phyloP scores from a whole-genome alignment of 23 tunicate genomes.

The Pegea sp. region DNA sequence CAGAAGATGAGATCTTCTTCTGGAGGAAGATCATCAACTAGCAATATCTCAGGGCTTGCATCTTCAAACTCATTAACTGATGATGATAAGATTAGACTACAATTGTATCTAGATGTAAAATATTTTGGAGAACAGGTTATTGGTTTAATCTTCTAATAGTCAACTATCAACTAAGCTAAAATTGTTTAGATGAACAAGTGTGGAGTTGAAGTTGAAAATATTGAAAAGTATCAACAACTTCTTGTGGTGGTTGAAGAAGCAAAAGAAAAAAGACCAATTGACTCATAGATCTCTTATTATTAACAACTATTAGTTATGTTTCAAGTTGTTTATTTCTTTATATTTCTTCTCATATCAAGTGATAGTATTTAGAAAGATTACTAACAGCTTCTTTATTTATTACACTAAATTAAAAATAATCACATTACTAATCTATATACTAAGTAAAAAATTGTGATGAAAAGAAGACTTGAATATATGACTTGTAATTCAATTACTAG shows the following conservation, averaged over 20 bases:
- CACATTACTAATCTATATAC: too few relatives aligned
- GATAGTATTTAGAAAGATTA: too few relatives aligned
- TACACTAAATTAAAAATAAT: too few relatives aligned
- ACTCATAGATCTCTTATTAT: too few relatives aligned
- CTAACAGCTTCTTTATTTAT: too few relatives aligned
- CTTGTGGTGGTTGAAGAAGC: constrained; percentile 13
- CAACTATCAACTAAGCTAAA: not conserved
- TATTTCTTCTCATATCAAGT: too few relatives aligned
- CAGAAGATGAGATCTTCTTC: constrained; percentile 59
- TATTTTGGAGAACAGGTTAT: constrained; percentile 37
- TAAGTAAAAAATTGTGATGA: too few relatives aligned
- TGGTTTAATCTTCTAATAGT: not conserved
- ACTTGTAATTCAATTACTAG: too few relatives aligned
- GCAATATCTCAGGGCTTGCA: constrained; percentile 42
- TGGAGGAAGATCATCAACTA: constrained; percentile 13
- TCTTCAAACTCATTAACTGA: constrained; percentile 24
- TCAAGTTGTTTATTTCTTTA: too few relatives aligned
- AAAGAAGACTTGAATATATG: too few relatives aligned
- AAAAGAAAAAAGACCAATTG: constrained; percentile 6
- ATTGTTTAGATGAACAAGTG: constrained; percentile 11
- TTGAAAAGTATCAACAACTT: constrained; percentile 8
- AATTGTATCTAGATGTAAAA: constrained; percentile 44
- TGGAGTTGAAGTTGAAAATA: constrained; percentile 5
- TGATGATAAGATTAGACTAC: constrained; percentile 77
- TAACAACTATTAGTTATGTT: too few relatives aligned